Evolutionary conservation across 1,140 invertebrate genomes (phyloP), one percentile per base, ranked within the genome.

Genomic region (Hycleus cichorii): DNA sequence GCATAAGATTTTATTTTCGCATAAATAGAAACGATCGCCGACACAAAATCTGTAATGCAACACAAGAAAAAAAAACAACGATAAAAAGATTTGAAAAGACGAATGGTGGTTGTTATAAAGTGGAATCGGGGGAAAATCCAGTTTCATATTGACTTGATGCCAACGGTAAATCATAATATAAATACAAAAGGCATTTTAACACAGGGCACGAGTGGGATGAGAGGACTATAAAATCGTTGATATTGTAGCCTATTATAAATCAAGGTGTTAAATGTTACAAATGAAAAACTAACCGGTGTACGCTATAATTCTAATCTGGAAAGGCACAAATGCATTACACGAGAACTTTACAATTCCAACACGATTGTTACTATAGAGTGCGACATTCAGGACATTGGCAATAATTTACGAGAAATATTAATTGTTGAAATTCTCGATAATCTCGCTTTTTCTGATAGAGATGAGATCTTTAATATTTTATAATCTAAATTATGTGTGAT

Each of bases 1-100:
- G 78, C 95, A 98, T 10, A 97, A 83, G 63, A 97, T 96, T 80
- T 95, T 95, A 77, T 97, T 97, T 73, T 97, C 93, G 78, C 91
- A 95, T 63, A 98, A 77, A 76, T 96, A 97, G 76, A 96, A 97
- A 55, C 91, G 83, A 77, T 97, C 95, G 39, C 95, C 95, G 32
- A 97, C 93, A 75, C 95, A 97, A 79, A 97, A 97, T 79, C 95
- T 97, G 80, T 3, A 76, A 18, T 18, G 18, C 18, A 18, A 18
- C 18, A 18, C 18, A 18, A 77, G 43, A 54, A 65, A 60, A 61
- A 54, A 38, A 42, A 42, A 18, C 18, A 18, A 18, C 18, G 18
- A 18, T 18, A 18, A 18, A 18, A 18, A 18, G 18, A 18, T 18
- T 18, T 18, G 18, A 18, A 11, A 9, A 42, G 8, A 42, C 8